Evolutionary conservation across 2,888 invertebrate species (phyloP), one percentile per base, ranked within the genome.

Genomic region (Melanostoma scalare): DNA sequence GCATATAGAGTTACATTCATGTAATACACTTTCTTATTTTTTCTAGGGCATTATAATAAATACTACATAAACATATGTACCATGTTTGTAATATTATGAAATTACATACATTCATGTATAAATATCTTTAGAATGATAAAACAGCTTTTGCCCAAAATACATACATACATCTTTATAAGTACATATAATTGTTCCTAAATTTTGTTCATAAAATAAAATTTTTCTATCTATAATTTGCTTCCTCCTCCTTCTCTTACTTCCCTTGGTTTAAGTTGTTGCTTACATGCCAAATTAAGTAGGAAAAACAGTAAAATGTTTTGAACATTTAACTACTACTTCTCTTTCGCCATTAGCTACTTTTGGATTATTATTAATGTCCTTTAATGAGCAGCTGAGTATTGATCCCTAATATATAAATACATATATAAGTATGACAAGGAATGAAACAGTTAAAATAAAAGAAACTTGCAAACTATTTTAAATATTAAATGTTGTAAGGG

Each of bases 101-200:
- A 72, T 33, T 60, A 55, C 10, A 42, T 9, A 46, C 68, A 68
- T 73, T 60, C 40, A 72, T 53, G 56, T 52, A 52, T 60, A 65
- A 58, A 65, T 33, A 68, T 53, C 53, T 72, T 71, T 60, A 48
- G 35, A 75, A 52, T 58, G 10, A 68, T 75, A 31, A 68, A 38
- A 46, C 40, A 67, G 60, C 52, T 72, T 77, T 71, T 73, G 55
- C 68, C 79, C 79, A 74, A 68, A 60, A 60, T 10, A 58, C 10
- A 58, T 8, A 42, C 42, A 58, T 8, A 63, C 10, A 58, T 20
- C 20, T 1, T 20, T 20, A 20, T 1, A 20, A 20, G 20, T 20
- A 33, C 31, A 58, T 44, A 58, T 52, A 68, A 63, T 68, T 76
- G 81, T 77, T 77, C 77, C 81, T 77, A 63, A 55, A 72, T 76